Evolutionary conservation across 2,797 vertebrate genomes (phyloP).

Genomic region (Crypturellus tataupa): DNA sequence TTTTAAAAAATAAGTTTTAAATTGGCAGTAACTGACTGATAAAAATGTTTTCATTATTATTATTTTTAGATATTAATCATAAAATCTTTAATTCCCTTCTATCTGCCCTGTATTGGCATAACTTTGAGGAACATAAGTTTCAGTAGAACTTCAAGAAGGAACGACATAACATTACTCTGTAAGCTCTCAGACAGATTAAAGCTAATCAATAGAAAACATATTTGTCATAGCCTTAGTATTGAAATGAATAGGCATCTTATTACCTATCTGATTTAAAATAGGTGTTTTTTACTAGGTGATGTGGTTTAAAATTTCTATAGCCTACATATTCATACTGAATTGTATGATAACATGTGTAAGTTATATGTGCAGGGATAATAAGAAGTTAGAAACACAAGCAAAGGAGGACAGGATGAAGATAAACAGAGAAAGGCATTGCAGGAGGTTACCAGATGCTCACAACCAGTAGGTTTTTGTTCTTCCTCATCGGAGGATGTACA

Average conservation of each 20-base stretch:
- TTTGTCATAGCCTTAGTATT: neutral
- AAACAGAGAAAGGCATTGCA: neutral
- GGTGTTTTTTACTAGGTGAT: neutral
- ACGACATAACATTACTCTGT: neutral
- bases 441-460: neutral
- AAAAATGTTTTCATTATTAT: no score
- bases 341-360: neutral
- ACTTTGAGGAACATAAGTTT: neutral
- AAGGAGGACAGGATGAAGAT: neutral
- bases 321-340: accelerated
- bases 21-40: neutral
- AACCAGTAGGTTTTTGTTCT: neutral
- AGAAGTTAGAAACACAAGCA: neutral
- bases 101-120: neutral
- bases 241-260: neutral
- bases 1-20: neutral
- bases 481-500: neutral
- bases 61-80: neutral
- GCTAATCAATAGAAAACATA: neutral
- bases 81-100: neutral
- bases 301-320: neutral
- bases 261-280: neutral
- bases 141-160: neutral
- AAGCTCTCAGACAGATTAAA: neutral
- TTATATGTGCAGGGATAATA: neutral